Conservation (phyloP, 2,888 invertebrate species). For the Cantharis flavilabris region DNA sequence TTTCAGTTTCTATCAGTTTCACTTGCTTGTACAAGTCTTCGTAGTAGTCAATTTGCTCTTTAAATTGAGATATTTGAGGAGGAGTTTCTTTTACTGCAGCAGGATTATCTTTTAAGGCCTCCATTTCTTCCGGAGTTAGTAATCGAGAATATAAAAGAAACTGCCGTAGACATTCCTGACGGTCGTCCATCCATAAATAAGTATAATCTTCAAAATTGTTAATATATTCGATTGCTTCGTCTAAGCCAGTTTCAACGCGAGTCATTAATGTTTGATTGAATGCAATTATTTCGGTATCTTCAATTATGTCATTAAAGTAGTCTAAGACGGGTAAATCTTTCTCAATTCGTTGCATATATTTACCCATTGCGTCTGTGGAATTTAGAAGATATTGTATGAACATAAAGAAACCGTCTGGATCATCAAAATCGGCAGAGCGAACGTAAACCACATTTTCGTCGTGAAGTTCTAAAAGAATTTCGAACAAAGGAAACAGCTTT, state of each 20-base stretch:
- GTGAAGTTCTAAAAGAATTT: conserved; percentile 73
- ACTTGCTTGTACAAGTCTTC: conserved; percentile 77
- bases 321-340: conserved; percentile 5
- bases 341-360: conserved; percentile 68
- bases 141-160: conserved; percentile 79
- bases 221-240: conserved; percentile 53
- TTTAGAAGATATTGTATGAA: conserved; percentile 72
- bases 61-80: conserved; percentile 78
- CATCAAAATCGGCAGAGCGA: conserved; percentile 72
- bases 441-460: conserved; percentile 74
- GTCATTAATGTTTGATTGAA: neutral
- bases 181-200: conserved; percentile 82
- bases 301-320: conserved; percentile 59
- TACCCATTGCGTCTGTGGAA: conserved; percentile 77
- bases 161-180: conserved; percentile 72
- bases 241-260: conserved; percentile 46
- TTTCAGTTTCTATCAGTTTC: conserved; percentile 67
- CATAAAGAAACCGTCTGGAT: conserved; percentile 68
- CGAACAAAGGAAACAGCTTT: conserved; percentile 71
- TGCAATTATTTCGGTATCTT: conserved; percentile 60
- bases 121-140: conserved; percentile 74
- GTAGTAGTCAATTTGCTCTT: conserved; percentile 81
- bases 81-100: conserved; percentile 56
- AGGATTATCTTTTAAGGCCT: conserved; percentile 54
- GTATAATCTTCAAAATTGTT: conserved; percentile 68